Conservation (phyloP, 2,797 vertebrate genomes). For the Tokudaia muenninki region DNA sequence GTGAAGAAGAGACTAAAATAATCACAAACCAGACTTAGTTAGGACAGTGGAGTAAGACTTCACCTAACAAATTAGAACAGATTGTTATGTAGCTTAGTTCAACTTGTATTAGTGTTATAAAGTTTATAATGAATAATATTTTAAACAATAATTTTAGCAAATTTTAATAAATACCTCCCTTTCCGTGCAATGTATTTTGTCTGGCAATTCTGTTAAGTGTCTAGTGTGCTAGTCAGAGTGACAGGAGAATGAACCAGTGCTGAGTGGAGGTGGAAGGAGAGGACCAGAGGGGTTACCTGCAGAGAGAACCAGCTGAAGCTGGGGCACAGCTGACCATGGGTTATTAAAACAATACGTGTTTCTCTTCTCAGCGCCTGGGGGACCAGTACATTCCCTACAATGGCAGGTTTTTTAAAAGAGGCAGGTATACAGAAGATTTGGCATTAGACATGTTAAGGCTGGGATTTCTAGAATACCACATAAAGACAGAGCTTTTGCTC, state of each 20-base stretch:
- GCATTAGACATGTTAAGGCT: not conserved
- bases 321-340: not conserved
- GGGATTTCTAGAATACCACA: not conserved
- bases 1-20: conserved; percentile 34
- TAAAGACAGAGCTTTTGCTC: not conserved
- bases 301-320: not conserved
- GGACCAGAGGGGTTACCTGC: not conserved
- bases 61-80: not conserved
- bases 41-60: not conserved
- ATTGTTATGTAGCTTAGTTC: not conserved
- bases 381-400: not conserved
- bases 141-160: not conserved
- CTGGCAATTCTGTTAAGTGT: not conserved
- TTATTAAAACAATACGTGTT: not conserved
- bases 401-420: not conserved
- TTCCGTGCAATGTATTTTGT: not conserved
- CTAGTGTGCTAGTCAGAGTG: not conserved
- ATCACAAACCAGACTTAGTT: conserved; percentile 2
- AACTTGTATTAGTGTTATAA: conserved; percentile 21
- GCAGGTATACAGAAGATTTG: not conserved
- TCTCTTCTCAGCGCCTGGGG: not conserved
- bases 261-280: not conserved
- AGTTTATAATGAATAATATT: not conserved
- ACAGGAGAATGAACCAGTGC: not conserved
- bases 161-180: not conserved